These are phyloP conservation scores for Oryzias javanicus DNA, from an alignment of 2,113 vertebrate genomes.

Conservation along the genomic window DNA sequence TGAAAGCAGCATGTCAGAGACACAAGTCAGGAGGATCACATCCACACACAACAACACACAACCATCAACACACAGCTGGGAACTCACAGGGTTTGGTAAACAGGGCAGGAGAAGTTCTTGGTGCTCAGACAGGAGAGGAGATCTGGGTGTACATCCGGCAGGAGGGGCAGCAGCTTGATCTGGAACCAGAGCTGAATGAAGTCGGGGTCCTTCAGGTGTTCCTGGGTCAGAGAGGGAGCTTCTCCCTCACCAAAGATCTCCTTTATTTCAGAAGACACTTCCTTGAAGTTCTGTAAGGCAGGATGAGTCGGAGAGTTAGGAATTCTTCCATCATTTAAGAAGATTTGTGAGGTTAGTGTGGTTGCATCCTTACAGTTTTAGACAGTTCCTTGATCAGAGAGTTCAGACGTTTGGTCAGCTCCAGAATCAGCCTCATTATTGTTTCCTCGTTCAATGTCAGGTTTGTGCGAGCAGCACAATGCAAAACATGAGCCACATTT, in stretches of 20 bases:
- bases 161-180: slow-evolving; percentile 68
- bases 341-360: neutral
- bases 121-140: slow-evolving; percentile 75
- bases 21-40: neutral
- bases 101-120: slow-evolving; percentile 76
- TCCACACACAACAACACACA: neutral
- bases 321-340: neutral
- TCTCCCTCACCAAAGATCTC: slow-evolving; percentile 50
- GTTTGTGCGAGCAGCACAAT: slow-evolving; percentile 61
- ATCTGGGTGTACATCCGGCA: slow-evolving; percentile 37
- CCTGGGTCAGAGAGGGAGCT: slow-evolving; percentile 31
- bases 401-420: slow-evolving; percentile 62
- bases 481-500: slow-evolving; percentile 59
- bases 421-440: slow-evolving; percentile 43
- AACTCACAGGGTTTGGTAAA: slow-evolving; percentile 74
- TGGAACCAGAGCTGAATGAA: slow-evolving; percentile 75
- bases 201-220: slow-evolving; percentile 59
- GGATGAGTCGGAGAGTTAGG: neutral
- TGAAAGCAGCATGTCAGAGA: slow-evolving; percentile 22
- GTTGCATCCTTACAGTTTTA: slow-evolving; percentile 46
- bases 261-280: slow-evolving; percentile 46
- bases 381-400: slow-evolving; percentile 61
- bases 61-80: neutral
- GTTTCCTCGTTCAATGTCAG: slow-evolving; percentile 61
- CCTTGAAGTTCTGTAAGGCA: slow-evolving; percentile 62